phyloP scores from a whole-genome alignment of 1,140 invertebrate genomes.

The Elymnias hypermnestra region DNA sequence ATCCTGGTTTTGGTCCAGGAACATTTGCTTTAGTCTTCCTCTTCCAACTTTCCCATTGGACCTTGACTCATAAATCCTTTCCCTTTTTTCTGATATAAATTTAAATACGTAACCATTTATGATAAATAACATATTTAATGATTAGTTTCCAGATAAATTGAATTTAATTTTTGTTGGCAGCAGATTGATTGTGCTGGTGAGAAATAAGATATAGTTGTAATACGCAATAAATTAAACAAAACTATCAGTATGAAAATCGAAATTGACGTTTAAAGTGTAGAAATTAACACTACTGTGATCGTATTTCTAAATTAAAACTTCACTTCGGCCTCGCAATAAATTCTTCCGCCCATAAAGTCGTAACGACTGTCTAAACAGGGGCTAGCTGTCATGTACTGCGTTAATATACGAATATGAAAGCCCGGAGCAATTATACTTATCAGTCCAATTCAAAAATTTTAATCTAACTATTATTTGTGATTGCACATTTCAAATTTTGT shows the following conservation, averaged over 20 bases:
- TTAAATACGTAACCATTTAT: too few relatives aligned
- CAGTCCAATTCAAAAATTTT: neutral
- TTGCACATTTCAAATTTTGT: neutral
- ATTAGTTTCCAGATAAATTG: too few relatives aligned
- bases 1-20: too few relatives aligned
- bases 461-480: neutral
- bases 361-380: conserved; percentile 68
- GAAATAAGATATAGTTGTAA: too few relatives aligned
- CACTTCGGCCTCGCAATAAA: conserved; percentile 51
- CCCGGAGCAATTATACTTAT: conserved; percentile 11
- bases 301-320: conserved; percentile 63
- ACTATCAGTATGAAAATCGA: neutral
- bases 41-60: too few relatives aligned
- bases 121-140: too few relatives aligned
- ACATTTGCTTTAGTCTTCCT: too few relatives aligned
- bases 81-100: too few relatives aligned
- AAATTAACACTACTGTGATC: conserved; percentile 58
- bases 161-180: too few relatives aligned
- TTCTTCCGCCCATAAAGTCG: conserved; percentile 56
- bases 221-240: neutral
- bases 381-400: conserved; percentile 54
- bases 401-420: conserved; percentile 44
- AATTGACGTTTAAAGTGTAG: conserved; percentile 34
- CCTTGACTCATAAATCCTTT: too few relatives aligned
- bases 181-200: too few relatives aligned